Base-by-base conservation (phyloP, 2,888 invertebrate genomes). In the Drosophila prolongata region DNA sequence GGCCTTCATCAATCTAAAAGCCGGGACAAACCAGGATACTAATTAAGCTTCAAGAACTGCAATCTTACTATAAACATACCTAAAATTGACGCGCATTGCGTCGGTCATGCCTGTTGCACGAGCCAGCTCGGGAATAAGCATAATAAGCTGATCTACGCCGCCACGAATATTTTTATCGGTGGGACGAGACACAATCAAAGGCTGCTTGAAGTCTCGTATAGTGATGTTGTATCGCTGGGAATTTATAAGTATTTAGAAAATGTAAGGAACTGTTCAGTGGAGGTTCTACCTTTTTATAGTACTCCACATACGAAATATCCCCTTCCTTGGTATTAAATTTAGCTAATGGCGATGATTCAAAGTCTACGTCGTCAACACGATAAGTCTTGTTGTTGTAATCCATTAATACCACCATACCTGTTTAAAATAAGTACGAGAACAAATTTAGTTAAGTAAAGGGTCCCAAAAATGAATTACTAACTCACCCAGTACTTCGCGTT, bases 41-140 rank as follows among this genome's bases (percentile, higher is more conserved):
- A 24, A 19, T 1, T 11, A 0, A 11, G 1, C 3, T 44, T 44
- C 24, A 1, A 6, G 8, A 44, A 44, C 1, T 24, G 0, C 6
- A 13, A 24, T 24, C 13, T 13, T 0, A 13, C 34, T n/a, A 9
- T 34, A 14, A 30, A 38, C 42, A 1, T 19, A 91, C 46, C 80
- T 92, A 87, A 95, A 95, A 87, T 95, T 93, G 5, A 89, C 90
- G 10, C 95, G 92, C 95, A 96, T 95, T 0, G 92, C 92, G 56
- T 96, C 96, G 0, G 95, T 95, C 0, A 97, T 91, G 0, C 98
- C 98, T 1, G 98, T 98, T 85, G 97, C 94, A 0, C 95, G 94
- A 78, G 97, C 97, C 49, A 98, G 91, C 92, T 98, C 97, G 0
- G 98, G 98, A 9, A 98, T 93, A 3, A 98, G 93, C 88, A 94